These are phyloP conservation scores for Cheilosia pagana DNA, from an alignment of 2,888 invertebrate genomes.

Conservation along the genomic window DNA sequence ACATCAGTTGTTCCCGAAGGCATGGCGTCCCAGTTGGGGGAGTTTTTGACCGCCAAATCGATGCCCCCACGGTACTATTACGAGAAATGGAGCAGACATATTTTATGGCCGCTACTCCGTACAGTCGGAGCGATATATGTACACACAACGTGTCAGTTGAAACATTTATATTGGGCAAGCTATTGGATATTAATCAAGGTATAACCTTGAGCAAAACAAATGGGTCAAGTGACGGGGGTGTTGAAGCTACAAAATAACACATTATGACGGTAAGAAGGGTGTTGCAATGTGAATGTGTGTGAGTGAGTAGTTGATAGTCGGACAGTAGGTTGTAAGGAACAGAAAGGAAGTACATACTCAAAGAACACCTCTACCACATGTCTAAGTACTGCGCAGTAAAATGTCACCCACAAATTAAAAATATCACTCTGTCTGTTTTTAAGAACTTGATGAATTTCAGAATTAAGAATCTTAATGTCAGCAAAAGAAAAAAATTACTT, in stretches of 20 bases:
- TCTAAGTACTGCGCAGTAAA: too few relatives aligned
- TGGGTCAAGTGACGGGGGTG: background rate
- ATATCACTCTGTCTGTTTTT: too few relatives aligned
- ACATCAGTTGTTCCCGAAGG: background rate
- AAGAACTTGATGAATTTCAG: too few relatives aligned
- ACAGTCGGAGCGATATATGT: background rate
- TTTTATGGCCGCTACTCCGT: conserved; percentile 45
- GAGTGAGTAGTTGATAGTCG: too few relatives aligned
- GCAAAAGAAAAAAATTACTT: too few relatives aligned
- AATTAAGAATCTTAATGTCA: too few relatives aligned
- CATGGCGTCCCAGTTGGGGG: background rate
- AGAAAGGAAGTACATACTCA: too few relatives aligned
- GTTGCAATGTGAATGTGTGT: too few relatives aligned
- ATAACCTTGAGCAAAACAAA: conserved; percentile 44
- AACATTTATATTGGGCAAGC: conserved; percentile 22
- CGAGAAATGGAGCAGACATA: conserved; percentile 60
- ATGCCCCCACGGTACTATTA: conserved; percentile 51
- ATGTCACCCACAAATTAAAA: too few relatives aligned
- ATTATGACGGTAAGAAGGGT: background rate
- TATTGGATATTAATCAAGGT: conserved; percentile 52
- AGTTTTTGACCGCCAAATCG: conserved; percentile 26
- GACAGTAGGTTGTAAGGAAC: too few relatives aligned
- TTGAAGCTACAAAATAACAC: background rate
- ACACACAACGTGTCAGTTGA: conserved; percentile 32
- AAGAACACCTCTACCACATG: too few relatives aligned